These are phyloP conservation scores for Heliconius hewitsoni DNA, from an alignment of 1,140 invertebrate genomes.

Conservation along the genomic window DNA sequence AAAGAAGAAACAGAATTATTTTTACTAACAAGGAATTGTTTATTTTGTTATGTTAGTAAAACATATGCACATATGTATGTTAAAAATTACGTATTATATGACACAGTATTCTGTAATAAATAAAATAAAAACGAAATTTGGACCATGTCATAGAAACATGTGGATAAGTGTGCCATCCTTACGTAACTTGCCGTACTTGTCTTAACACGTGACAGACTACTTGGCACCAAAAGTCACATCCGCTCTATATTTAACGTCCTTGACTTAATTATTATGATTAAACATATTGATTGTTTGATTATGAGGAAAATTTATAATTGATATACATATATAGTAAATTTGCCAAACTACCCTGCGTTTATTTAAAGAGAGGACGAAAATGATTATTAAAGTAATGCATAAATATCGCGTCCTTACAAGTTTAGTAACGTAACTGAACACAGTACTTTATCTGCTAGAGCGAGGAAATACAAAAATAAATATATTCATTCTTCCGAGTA, in stretches of 20 bases:
- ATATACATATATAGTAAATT: too few relatives aligned
- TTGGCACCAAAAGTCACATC: slow-evolving; percentile 36
- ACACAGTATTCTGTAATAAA: slow-evolving; percentile 4
- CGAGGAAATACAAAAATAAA: background rate
- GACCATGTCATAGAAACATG: slow-evolving; percentile 18
- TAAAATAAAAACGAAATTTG: slow-evolving; percentile 21
- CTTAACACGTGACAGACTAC: slow-evolving; percentile 42
- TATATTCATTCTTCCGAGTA: background rate
- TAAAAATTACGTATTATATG: background rate
- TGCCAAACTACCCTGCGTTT: too few relatives aligned
- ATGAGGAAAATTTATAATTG: too few relatives aligned
- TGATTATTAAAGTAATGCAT: too few relatives aligned
- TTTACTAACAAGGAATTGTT: too few relatives aligned
- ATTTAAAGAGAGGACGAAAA: too few relatives aligned
- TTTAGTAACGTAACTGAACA: too few relatives aligned
- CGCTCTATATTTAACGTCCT: slow-evolving; percentile 22
- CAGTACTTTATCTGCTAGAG: background rate
- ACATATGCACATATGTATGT: background rate
- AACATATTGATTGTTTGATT: too few relatives aligned
- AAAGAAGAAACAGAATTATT: too few relatives aligned
- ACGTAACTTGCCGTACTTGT: slow-evolving; percentile 46
- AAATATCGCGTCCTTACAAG: background rate
- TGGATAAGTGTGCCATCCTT: slow-evolving; percentile 55
- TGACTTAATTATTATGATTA: background rate
- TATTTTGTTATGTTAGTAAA: background rate